A percentile compares a stretch with the other conserved stretches of the same genome.
phyloP scores from a whole-genome alignment of 2,888 invertebrate species.

The Hypsopygia costalis region DNA sequence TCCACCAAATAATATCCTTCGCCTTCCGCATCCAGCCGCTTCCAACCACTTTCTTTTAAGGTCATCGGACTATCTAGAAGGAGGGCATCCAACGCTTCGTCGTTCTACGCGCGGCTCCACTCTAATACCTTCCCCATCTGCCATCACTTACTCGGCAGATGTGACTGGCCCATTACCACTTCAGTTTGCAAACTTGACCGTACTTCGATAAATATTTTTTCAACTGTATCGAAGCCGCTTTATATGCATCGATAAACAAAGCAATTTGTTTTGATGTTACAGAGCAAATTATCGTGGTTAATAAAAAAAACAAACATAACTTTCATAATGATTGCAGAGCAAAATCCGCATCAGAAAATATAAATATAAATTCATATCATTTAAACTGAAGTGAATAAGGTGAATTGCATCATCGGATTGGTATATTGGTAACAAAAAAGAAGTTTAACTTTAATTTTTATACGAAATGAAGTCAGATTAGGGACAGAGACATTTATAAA shows the following conservation, averaged over 20 bases:
- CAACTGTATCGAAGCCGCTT: too few relatives aligned
- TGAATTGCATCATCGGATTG: slow-evolving; percentile 1
- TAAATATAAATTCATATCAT: neutral
- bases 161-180: too few relatives aligned
- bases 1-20: too few relatives aligned
- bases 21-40: too few relatives aligned
- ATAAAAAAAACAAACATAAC: neutral
- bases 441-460: slow-evolving; percentile 1
- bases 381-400: slow-evolving; percentile 1
- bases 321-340: neutral
- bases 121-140: too few relatives aligned
- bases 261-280: neutral
- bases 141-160: too few relatives aligned
- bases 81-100: too few relatives aligned
- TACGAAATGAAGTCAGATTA: slow-evolving; percentile 1
- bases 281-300: neutral
- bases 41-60: too few relatives aligned
- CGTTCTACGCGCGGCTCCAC: too few relatives aligned
- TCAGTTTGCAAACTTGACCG: too few relatives aligned
- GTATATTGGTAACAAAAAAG: slow-evolving; percentile 1
- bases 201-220: too few relatives aligned
- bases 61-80: too few relatives aligned
- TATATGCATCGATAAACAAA: neutral
- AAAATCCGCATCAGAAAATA: neutral
- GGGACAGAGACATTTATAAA: slow-evolving; percentile 2